phyloP scores from a whole-genome alignment of 2,888 invertebrate species.

The Pterostichus niger region DNA sequence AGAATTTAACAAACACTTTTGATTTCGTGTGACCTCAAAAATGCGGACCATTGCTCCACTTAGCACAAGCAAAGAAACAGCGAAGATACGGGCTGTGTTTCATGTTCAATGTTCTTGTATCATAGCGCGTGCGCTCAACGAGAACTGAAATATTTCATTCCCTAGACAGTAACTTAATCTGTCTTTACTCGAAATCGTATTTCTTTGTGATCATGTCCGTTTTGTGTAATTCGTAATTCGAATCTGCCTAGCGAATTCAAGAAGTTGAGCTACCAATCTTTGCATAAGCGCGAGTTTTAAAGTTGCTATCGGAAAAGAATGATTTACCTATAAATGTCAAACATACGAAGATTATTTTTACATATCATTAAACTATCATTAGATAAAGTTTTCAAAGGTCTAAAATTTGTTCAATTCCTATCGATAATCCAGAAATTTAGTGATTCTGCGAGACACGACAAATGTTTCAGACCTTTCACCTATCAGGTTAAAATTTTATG shows the following conservation, averaged over 20 bases:
- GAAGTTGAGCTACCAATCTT: slow-evolving; percentile 1
- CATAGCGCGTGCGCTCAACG: neutral
- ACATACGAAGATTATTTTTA: slow-evolving; percentile 4
- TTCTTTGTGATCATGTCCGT: slow-evolving; percentile 41
- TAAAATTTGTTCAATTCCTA: no score
- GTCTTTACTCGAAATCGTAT: slow-evolving; percentile 49
- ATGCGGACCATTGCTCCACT: slow-evolving; percentile 38
- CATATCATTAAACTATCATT: slow-evolving; percentile 4
- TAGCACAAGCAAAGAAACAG: neutral
- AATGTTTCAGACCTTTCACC: no score
- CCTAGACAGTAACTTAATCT: slow-evolving; percentile 60
- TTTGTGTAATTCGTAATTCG: slow-evolving; percentile 30
- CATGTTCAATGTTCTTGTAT: slow-evolving; percentile 18
- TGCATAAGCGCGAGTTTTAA: slow-evolving; percentile 9
- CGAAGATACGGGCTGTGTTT: neutral
- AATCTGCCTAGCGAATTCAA: slow-evolving; percentile 6
- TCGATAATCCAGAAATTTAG: no score
- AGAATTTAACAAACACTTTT: slow-evolving; percentile 63
- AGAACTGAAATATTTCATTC: slow-evolving; percentile 56
- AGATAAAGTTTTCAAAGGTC: neutral
- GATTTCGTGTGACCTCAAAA: slow-evolving; percentile 52
- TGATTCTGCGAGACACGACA: no score
- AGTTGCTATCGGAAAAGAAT: slow-evolving; percentile 30
- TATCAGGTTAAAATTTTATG: no score
- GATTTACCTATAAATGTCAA: slow-evolving; percentile 19